These are phyloP conservation scores for Drosophila subsilvestris DNA, from an alignment of 2,888 invertebrate species.

Conservation along the genomic window DNA sequence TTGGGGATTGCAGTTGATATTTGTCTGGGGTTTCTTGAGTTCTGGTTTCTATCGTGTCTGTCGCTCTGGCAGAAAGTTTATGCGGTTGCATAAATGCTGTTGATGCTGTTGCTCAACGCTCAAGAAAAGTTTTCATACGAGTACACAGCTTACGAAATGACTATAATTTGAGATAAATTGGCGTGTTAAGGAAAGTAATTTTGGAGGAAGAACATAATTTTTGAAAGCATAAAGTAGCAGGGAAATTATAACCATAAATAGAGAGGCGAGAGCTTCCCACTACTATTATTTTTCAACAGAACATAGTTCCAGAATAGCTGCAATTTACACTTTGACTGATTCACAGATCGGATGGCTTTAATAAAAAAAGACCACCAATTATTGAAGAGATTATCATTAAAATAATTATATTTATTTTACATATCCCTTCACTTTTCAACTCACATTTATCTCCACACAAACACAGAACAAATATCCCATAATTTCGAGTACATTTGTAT, in stretches of 20 bases:
- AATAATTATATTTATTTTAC: background rate
- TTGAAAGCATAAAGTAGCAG: background rate
- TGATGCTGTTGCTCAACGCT: constrained; percentile 5
- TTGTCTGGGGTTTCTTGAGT: constrained; percentile 2
- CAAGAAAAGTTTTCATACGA: constrained; percentile 7
- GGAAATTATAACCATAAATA: background rate
- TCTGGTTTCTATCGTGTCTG: background rate
- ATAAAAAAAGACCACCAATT: no score
- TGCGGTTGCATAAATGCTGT: constrained; percentile 30
- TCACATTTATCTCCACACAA: no score
- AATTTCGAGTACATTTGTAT: background rate
- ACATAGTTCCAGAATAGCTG: no score
- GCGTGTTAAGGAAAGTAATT: background rate
- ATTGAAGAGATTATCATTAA: background rate
- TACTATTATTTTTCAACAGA: no score
- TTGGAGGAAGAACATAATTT: background rate
- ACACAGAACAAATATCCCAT: background rate
- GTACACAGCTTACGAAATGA: constrained; percentile 6
- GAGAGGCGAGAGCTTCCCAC: background rate
- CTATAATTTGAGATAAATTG: background rate
- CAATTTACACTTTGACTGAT: no score
- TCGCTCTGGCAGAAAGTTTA: constrained; percentile 16
- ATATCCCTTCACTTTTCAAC: background rate
- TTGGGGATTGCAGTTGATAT: constrained; percentile 36
- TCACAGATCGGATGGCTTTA: no score